Conservation (phyloP, 1,140 invertebrate species). For the Rhyacophila brunnea region DNA sequence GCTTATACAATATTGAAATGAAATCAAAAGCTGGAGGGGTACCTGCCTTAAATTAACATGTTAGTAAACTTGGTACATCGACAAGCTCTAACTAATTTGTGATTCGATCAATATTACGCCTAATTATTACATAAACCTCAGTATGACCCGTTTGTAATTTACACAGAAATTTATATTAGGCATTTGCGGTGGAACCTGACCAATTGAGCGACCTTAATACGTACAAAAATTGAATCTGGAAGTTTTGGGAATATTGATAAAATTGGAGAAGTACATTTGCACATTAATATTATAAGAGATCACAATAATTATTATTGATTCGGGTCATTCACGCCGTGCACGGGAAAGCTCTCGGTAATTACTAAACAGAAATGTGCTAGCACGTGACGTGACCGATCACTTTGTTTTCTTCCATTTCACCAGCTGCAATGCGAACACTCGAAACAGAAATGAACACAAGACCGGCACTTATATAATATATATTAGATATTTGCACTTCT, state of each 20-base stretch:
- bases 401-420: background rate
- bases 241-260: background rate
- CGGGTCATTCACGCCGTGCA: background rate
- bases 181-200: background rate
- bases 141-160: background rate
- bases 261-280: background rate
- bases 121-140: background rate
- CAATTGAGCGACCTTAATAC: background rate
- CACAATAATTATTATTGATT: background rate
- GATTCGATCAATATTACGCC: background rate
- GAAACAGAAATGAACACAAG: conserved; percentile 25
- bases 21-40: conserved; percentile 5
- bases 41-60: background rate
- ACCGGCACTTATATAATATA: conserved; percentile 20
- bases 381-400: background rate
- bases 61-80: conserved; percentile 7
- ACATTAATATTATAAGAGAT: conserved; percentile 7
- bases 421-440: background rate
- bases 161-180: background rate
- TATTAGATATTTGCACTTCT: background rate
- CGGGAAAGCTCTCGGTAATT: background rate
- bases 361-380: background rate
- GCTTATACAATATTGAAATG: conserved; percentile 5
- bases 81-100: conserved; percentile 7
- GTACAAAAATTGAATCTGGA: background rate